A percentile compares a stretch with the other conserved stretches of the same genome.
These are phyloP conservation scores for Daubentonia madagascariensis DNA, from an alignment of 2,113 vertebrate species.

Conservation along the genomic window DNA sequence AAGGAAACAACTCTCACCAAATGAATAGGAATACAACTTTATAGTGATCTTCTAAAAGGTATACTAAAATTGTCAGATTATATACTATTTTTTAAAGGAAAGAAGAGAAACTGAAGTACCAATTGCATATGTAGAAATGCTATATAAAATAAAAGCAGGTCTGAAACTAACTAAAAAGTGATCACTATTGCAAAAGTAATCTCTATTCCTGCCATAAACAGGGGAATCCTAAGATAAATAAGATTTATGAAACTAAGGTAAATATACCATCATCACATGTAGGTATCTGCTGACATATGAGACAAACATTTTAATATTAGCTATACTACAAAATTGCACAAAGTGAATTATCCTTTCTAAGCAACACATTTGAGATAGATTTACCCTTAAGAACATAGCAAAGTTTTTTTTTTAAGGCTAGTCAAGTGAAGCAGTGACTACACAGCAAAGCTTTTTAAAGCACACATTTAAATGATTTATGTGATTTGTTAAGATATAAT, in stretches of 20 bases:
- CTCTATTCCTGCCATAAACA: not conserved
- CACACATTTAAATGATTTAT: slow-evolving; percentile 35
- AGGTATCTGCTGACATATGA: not conserved
- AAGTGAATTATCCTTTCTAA: slow-evolving; percentile 29
- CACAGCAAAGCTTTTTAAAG: slow-evolving; percentile 34
- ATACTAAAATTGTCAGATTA: not conserved
- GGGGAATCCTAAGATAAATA: not conserved
- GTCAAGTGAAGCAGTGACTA: not conserved
- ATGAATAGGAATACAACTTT: not conserved
- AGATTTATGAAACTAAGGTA: not conserved
- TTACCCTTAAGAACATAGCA: slow-evolving; percentile 8
- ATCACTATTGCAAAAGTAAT: not conserved
- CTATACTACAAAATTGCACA: not conserved
- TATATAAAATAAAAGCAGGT: slow-evolving; percentile 5
- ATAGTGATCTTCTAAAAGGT: not conserved
- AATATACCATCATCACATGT: not conserved
- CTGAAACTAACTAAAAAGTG: slow-evolving; percentile 48
- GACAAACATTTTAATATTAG: slow-evolving; percentile 13
- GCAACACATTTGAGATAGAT: not conserved
- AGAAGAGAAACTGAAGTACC: not conserved
- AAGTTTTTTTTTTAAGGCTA: not conserved
- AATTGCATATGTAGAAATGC: not conserved
- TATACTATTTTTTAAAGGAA: not conserved
- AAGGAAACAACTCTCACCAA: not conserved
- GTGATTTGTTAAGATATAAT: slow-evolving; percentile 9